Percentiles rank a stretch among this genome's conserved stretches.
phyloP scores from a whole-genome alignment of 2,888 invertebrate species.

The Ormyrus rosae region DNA sequence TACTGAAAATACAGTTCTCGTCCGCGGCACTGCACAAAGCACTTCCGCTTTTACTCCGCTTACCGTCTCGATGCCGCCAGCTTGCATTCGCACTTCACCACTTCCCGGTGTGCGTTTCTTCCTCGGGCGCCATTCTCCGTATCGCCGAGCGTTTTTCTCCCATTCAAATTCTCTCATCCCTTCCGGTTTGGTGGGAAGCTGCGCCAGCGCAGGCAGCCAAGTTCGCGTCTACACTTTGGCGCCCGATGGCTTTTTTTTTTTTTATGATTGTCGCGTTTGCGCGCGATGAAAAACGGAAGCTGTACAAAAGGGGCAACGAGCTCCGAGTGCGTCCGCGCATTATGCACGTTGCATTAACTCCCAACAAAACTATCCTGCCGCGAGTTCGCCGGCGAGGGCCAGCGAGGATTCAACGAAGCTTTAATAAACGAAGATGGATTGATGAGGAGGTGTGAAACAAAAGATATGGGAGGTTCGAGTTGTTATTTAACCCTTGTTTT shows the following conservation, averaged over 20 bases:
- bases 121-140: neutral
- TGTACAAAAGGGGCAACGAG: neutral
- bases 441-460: too few species aligned
- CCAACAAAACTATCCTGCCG: neutral
- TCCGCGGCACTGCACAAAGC: constrained; percentile 24
- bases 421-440: too few species aligned
- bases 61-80: neutral
- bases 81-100: constrained; percentile 3
- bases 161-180: constrained; percentile 33
- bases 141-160: constrained; percentile 33
- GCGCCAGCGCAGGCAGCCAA: neutral
- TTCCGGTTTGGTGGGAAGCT: neutral
- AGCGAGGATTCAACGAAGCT: too few species aligned
- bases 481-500: too few species aligned
- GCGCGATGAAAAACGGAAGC: neutral
- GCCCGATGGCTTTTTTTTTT: neutral
- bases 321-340: neutral
- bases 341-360: constrained; percentile 20
- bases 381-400: neutral
- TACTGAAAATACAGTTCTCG: constrained; percentile 44
- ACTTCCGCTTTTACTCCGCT: constrained; percentile 34
- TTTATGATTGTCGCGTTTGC: neutral
- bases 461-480: too few species aligned
- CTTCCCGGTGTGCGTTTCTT: neutral
- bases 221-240: neutral